Base-by-base conservation (phyloP, 92 coral and sea anemone species). In the Bergia sp. region DNA sequence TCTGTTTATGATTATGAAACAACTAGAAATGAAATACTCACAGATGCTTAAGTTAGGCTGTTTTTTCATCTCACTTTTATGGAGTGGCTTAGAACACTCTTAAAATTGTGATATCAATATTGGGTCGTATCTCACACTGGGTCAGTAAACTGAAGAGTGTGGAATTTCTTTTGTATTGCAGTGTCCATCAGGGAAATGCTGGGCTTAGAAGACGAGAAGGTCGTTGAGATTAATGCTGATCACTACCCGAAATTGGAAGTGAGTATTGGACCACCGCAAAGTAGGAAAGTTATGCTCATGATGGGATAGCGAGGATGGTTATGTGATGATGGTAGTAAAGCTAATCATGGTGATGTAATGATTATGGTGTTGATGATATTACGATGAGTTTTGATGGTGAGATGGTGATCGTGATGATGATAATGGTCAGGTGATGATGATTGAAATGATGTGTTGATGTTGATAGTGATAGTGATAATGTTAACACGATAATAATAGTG, bases 141-240 rank as follows among this genome's bases (percentile, higher is more conserved):
- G 2, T 50, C 57, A 50, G 57, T 50, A 15, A 50, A 50, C 13
- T 9, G 57, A 50, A 0, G 1, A 0, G 29, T 5, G 69, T 61
- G 29, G 23, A 18, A 4, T 1, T 18, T 61, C 21, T 1, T 49
- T 67, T 37, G 40, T 50, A 40, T 85, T 80, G 44, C 44, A 95
- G 98, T 82, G 16, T 89, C 96, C 10, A 95, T 97, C 81, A 91
- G 98, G n/a, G 92, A 94, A 82, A 94, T 92, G 91, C 98, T 97
- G 64, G 99, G 97, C 9, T 86, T 97, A 40, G 94, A 97, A 73
- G 90, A 91, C 20, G 97, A 90, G 8, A 79, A 91, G 76, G 95
- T 97, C 0, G 97, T 82, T 3, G 99, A 97, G 76, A 81, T 97
- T 69, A 96, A 90, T 58, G 81, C 96, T 13, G 90, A 94, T 23